Evolutionary conservation across 2,113 vertebrate genomes (phyloP), one percentile per base, ranked within the genome.

Genomic region (Rhinogobius similis): DNA sequence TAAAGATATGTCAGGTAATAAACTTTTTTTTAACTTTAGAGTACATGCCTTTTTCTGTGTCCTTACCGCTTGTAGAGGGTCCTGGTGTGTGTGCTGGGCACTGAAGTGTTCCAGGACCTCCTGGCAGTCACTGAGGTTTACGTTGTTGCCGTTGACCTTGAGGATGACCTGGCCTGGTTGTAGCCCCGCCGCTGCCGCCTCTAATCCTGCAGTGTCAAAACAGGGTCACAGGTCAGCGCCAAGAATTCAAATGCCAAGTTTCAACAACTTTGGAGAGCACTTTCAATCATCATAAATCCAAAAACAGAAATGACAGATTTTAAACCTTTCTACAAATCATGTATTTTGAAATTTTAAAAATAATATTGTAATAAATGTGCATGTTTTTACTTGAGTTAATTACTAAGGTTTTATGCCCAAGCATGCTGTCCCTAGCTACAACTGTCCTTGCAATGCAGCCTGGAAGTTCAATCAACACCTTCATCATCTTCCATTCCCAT

Each of bases 101-200:
- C 92, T 90, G 67, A 99, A 98, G 86, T 98, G 94, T 67, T 98
- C 97, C 79, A 99, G 92, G 76, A 96, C 97, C 8, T 96, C 96
- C 0, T 87, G 50, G 65, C 94, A 93, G 50, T 91, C 89, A 2
- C 93, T 93, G 21, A 77, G 92, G 67, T 87, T 89, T 82, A 97
- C 91, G 0, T 87, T 98, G 90, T 88, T 95, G 43, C 97, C 97
- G 10, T 94, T 98, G 69, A 98, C 96, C 91, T 99, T 99, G 76
- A 96, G 88, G 85, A 98, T 77, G 55, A 96, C 96, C 82, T 99
- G 98, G 18, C 97, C 97, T 0, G 97, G 94, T 59, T 97, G 96
- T 61, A 99, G 95, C 12, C 98, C 97, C 0, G 90, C 91, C 0
- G 91, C 93, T 5, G 92, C 94, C 0, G 97, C 97, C 82, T 93